Evolutionary conservation across 1,140 invertebrate genomes (phyloP), one percentile per base, ranked within the genome.

Genomic region (Panagrolaimus sp.): DNA sequence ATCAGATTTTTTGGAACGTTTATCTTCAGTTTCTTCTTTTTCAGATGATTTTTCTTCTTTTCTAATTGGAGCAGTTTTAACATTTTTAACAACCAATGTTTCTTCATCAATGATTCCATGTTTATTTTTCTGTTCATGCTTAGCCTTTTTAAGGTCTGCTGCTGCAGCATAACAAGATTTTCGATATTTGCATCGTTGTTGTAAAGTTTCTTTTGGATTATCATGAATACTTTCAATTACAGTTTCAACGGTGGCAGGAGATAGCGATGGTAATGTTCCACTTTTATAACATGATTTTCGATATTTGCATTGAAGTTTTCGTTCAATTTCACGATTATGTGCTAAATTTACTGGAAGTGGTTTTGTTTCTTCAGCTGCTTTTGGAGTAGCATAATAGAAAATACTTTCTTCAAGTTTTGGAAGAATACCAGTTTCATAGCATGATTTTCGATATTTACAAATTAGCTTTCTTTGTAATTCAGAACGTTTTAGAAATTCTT

Each of bases 381-480:
- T 31, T n/a, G n/a, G 65, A 48, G 31, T 7, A 38, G 31, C 2
- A 38, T 38, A 38, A 38, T 38, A 7, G 7, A 38, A 46, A 38
- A 66, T 20, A 8, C 43, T 16, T 5, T 27, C 65, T 14, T 66
- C 45, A 9, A 66, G 1, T 4, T 20, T n/a, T 1, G 67, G 67
- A n/a, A 68, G 38, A 1, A 0, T 42, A 13, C 67, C 67, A 14
- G 67, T 65, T 2, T 68, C 67, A 51, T 68, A 68, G 63, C 67
- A 68, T 13, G 25, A 65, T 38, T 68, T 67, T 8, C 67, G 67
- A 51, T 69, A 69, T 67, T 69, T 69, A 66, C 67, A 69, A 8
- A 20, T 31, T 3, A 69, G 31, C 25, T 69, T 69, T 20, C n/a
- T 9, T 8, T 66, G 20, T 16, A 9, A 53, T 27, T 25, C 2